Conservation (phyloP, 35 echinoderm and acorn worm genomes). For the Chiridota heheva region DNA sequence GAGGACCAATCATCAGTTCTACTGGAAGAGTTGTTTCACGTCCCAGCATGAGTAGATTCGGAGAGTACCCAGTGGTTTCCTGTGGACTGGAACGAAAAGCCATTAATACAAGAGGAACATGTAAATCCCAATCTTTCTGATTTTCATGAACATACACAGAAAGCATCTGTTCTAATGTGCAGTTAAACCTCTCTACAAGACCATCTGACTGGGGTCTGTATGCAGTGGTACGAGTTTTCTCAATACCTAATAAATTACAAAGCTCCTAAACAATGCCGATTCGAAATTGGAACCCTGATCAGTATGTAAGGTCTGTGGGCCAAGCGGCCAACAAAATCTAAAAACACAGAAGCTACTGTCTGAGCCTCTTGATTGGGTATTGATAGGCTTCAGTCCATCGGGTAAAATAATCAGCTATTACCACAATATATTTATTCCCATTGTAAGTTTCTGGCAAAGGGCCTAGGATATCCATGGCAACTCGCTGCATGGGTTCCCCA, state of each 20-base stretch:
- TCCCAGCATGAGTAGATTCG: constrained; percentile 55
- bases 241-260: constrained; percentile 35
- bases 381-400: constrained; percentile 33
- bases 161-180: constrained; percentile 34
- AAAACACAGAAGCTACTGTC: constrained; percentile 30
- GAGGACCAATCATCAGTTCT: constrained; percentile 35
- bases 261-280: constrained; percentile 27
- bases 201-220: constrained; percentile 41
- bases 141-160: constrained; percentile 20
- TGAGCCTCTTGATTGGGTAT: constrained; percentile 51
- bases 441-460: constrained; percentile 33
- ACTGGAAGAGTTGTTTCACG: constrained; percentile 26
- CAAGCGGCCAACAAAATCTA: constrained; percentile 22
- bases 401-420: constrained; percentile 45
- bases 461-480: constrained; percentile 36
- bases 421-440: constrained; percentile 26
- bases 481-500: constrained; percentile 31
- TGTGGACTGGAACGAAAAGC: constrained; percentile 51
- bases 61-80: constrained; percentile 24
- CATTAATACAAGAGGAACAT: constrained; percentile 50
- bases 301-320: constrained; percentile 33
- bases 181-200: constrained; percentile 43
- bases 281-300: constrained; percentile 60
- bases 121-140: constrained; percentile 53
- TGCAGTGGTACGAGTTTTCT: constrained; percentile 33